Base-by-base conservation (phyloP, 2,113 vertebrate genomes). In the Channa argus region DNA sequence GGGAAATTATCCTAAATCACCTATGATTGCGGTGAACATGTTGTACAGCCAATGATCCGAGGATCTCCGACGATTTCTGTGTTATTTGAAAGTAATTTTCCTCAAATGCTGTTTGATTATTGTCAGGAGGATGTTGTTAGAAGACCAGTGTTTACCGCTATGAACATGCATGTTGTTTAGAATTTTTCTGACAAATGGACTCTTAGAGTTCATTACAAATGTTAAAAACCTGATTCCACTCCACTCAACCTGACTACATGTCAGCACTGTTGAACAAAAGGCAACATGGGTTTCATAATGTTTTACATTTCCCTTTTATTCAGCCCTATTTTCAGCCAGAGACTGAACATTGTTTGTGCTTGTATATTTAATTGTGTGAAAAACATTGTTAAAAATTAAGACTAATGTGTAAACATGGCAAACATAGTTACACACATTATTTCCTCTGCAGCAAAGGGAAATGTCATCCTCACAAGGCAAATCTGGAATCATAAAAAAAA, bases 391-490 rank as follows among this genome's bases (percentile, higher is more conserved):
- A 69, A 11, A 62, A 9, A 59, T 52, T 15, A 65, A 39, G 11
- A 38, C 52, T 39, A 51, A 77, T 71, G 50, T 55, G 3, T 2
- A 60, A 33, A 46, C 71, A 39, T 3, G 45, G 9, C 51, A 33
- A 12, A 52, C 9, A 41, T 12, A 37, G 1, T 33, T 10, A 14
- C 38, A 10, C 38, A 64, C 36, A 51, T 7, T 44, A n/a, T 43
- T 82, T 71, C 36, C 9, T 59, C 74, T 73, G 45, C 1, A 38
- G 45, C 15, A 24, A 70, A 63, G 49, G n/a, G 15, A 85, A 83
- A 55, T 66, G 52, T 80, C 63, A 75, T 6, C 38, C 47, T 74
- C 6, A 10, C 3, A 34, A 45, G 53, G 55, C 43, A 47, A 38
- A 56, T 59, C 6, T 68, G 59, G 69, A 74, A 4, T 37, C 33